phyloP scores from a whole-genome alignment of 2,113 vertebrate species.

The Rhizomys pruinosus region DNA sequence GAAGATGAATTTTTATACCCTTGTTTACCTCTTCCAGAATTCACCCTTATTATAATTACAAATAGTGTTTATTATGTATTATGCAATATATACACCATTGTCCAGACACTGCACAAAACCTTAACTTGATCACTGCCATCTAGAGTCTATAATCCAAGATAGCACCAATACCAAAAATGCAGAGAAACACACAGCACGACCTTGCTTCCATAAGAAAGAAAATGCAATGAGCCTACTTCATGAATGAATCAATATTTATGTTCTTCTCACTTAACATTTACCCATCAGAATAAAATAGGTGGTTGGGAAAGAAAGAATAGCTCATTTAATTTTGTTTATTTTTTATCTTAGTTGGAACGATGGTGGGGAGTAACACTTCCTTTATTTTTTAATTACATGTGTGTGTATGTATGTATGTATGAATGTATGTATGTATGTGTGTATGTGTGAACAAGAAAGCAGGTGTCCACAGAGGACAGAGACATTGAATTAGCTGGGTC shows the following conservation, averaged over 20 bases:
- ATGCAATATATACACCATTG: slow-evolving; percentile 29
- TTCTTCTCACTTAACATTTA: slow-evolving; percentile 34
- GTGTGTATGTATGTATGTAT: too few relatives aligned
- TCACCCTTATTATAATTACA: slow-evolving; percentile 75
- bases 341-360: background rate
- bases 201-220: background rate
- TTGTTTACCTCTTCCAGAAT: slow-evolving; percentile 69
- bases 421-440: background rate
- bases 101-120: background rate
- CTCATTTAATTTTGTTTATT: background rate
- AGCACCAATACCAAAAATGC: background rate
- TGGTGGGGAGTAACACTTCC: background rate
- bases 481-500: too few relatives aligned
- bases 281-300: background rate
- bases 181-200: background rate
- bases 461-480: background rate
- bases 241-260: slow-evolving; percentile 16
- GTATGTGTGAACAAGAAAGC: background rate
- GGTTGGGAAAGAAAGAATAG: background rate
- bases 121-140: slow-evolving; percentile 49
- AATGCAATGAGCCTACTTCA: background rate
- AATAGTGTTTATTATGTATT: slow-evolving; percentile 72
- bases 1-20: slow-evolving; percentile 75
- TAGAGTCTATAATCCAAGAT: slow-evolving; percentile 27
- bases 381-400: background rate